A percentile compares a stretch with the other conserved stretches of the same genome.
phyloP scores from a whole-genome alignment of 2,888 invertebrate genomes.

The Mythimna impura region DNA sequence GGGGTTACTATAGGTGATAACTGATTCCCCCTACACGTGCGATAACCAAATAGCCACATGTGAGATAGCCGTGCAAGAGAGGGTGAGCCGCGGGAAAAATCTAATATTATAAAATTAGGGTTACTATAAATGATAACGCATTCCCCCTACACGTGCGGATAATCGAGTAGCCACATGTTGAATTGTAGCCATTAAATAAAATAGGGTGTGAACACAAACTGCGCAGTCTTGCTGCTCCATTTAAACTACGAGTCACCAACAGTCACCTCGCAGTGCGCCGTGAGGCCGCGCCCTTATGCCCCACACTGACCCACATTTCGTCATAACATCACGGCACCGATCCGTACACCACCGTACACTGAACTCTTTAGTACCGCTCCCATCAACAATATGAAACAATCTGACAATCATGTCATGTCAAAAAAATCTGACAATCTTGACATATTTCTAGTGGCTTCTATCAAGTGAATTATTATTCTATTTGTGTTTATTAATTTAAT shows the following conservation, averaged over 20 bases:
- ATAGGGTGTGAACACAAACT: slow-evolving; percentile 24
- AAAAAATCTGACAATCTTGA: slow-evolving; percentile 29
- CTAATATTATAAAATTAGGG: neutral
- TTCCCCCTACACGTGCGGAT: neutral
- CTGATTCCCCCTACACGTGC: neutral
- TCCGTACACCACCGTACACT: slow-evolving; percentile 26
- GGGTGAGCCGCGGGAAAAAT: neutral
- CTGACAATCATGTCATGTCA: slow-evolving; percentile 24
- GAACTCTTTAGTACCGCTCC: slow-evolving; percentile 45
- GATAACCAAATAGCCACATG: neutral
- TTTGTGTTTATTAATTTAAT: slow-evolving; percentile 39
- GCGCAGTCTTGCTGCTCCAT: slow-evolving; percentile 28
- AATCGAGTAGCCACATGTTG: neutral
- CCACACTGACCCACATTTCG: slow-evolving; percentile 43
- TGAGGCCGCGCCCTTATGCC: slow-evolving; percentile 35
- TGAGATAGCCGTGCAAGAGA: neutral
- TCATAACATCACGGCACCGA: slow-evolving; percentile 21
- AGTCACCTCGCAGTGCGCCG: slow-evolving; percentile 27
- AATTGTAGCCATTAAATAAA: slow-evolving; percentile 10
- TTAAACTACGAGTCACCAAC: slow-evolving; percentile 32
- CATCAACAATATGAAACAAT: slow-evolving; percentile 49
- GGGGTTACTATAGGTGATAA: neutral
- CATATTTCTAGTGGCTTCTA: slow-evolving; percentile 12
- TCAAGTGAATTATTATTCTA: slow-evolving; percentile 35
- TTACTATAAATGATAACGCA: neutral